Conservation (phyloP, 35 echinoderm and acorn worm genomes). For the Stichopus chloronotus region DNA sequence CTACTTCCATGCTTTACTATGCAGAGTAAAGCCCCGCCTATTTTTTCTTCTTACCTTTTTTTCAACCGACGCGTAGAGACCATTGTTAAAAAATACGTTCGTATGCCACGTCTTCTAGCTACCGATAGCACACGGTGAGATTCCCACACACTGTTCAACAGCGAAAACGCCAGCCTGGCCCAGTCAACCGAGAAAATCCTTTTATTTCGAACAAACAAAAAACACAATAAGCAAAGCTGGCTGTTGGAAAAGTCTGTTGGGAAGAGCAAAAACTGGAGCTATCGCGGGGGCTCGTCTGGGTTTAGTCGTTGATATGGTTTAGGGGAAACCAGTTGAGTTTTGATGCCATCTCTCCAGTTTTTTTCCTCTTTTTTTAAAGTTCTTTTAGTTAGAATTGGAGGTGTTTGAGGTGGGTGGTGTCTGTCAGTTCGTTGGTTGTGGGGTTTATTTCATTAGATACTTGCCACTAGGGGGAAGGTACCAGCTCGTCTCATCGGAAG, state of each 20-base stretch:
- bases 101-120: slow-evolving; percentile 30
- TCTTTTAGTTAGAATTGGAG: slow-evolving; percentile 35
- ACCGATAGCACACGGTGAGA: slow-evolving; percentile 26
- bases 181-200: slow-evolving; percentile 50
- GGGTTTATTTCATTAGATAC: neutral
- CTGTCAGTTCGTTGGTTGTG: slow-evolving; percentile 5
- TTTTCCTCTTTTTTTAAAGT: slow-evolving; percentile 38
- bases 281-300: slow-evolving; percentile 22
- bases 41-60: slow-evolving; percentile 4
- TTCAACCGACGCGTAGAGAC: neutral
- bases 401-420: slow-evolving; percentile 50
- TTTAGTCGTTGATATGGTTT: slow-evolving; percentile 47
- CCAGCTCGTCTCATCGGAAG: too few species aligned
- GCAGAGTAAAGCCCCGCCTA: slow-evolving; percentile 35
- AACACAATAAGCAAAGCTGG: neutral
- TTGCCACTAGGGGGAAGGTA: too few species aligned
- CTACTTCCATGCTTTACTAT: neutral
- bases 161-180: neutral
- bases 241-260: neutral
- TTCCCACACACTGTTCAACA: slow-evolving; percentile 39
- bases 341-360: slow-evolving; percentile 21
- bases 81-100: too few species aligned
- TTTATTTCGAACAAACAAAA: slow-evolving; percentile 60
- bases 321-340: slow-evolving; percentile 45
- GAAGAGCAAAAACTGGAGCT: neutral